Base-by-base conservation (phyloP, 1,140 invertebrate species). In the Neodiprion virginianus region DNA sequence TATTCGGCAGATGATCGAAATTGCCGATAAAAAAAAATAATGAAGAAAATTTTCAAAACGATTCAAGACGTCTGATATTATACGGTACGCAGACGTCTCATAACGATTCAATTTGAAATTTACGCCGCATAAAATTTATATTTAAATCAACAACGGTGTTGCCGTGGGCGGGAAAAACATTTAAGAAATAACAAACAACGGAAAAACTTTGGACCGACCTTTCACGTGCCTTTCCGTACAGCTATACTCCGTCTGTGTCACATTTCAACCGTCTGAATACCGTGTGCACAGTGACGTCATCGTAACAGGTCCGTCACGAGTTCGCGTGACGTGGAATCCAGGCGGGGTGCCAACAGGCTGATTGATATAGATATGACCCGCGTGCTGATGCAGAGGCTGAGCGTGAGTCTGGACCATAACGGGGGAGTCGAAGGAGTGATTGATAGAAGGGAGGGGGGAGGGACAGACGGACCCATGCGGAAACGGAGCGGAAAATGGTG, bases 321-420 rank as follows among this genome's bases (percentile, higher is more conserved):
- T 61, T 40, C 53, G 11, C 53, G 53, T 61, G 53, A 61, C 53
- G 53, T 61, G 28, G 53, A 61, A 17, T 61, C 11, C 11, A 61
- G 53, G 53, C 53, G 11, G 53, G 8, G 11, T 61, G 53, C 53
- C 53, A 61, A 61, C 53, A 61, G 53, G n/a, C 53, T 61, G 53
- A 61, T 61, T 61, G 53, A 61, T 61, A 61, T 61, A 61, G 53
- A 61, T 61, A 61, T 61, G 53, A 61, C 53, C 53, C 53, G 53
- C n/a, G n/a, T 17, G 53, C 11, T 61, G 53, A 4, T 14, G 53
- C n/a, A 61, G 11, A 61, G 11, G 53, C 53, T 40, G 28, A 40
- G 28, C 28, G 28, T 40, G 28, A 40, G 28, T 17, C 53, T 61
- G 53, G 53, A 61, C 53, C 53, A 17, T 17, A 17, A 61, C 53